phyloP scores from a whole-genome alignment of 2,888 invertebrate species.

The Hipparchia sbordonii region DNA sequence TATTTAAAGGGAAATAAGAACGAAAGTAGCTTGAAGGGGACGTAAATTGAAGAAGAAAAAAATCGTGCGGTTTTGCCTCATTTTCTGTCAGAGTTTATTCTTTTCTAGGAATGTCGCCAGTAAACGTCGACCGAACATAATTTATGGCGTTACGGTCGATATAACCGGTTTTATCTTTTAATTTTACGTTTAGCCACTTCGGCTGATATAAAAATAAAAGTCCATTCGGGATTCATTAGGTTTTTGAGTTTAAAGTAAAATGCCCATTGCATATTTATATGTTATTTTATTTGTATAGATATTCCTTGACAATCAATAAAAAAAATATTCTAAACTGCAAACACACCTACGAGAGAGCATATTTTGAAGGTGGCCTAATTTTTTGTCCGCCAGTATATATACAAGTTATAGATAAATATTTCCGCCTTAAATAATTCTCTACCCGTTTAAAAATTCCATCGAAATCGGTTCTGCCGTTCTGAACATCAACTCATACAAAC shows the following conservation, averaged over 20 bases:
- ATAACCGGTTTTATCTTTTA: slow-evolving; percentile 42
- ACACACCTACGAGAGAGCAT: no score
- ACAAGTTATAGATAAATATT: no score
- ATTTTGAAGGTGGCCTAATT: no score
- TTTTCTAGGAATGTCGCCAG: slow-evolving; percentile 64
- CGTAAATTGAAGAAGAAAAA: neutral
- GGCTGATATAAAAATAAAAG: slow-evolving; percentile 25
- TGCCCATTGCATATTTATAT: neutral
- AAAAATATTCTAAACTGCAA: no score
- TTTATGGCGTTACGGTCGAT: slow-evolving; percentile 50
- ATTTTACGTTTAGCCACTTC: slow-evolving; percentile 42
- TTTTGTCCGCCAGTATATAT: no score
- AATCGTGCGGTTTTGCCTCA: slow-evolving; percentile 29
- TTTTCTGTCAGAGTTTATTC: slow-evolving; percentile 48
- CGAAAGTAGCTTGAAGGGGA: slow-evolving; percentile 2
- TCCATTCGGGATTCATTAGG: neutral
- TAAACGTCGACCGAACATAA: slow-evolving; percentile 49
- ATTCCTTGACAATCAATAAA: no score
- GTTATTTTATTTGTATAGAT: no score
- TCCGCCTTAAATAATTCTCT: no score
- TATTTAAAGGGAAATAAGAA: neutral
- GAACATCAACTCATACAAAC: no score
- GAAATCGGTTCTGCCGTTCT: no score
- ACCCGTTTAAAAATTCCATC: no score
- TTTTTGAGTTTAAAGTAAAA: slow-evolving; percentile 4